Evolutionary conservation across 2,888 invertebrate genomes (phyloP).

Genomic region (Tetranychus truncatus): DNA sequence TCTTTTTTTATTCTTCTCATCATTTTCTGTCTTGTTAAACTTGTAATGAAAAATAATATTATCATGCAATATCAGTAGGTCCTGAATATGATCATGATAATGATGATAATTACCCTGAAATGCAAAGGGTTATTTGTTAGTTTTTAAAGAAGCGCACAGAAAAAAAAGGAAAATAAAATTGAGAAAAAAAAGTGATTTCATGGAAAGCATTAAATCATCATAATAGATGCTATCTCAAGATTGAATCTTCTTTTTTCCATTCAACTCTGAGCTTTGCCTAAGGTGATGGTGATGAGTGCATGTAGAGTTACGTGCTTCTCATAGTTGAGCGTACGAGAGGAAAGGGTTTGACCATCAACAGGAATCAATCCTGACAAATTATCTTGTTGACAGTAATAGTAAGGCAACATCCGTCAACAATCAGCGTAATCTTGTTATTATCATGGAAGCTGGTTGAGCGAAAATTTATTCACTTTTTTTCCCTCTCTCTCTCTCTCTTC

Average conservation of each 20-base stretch:
- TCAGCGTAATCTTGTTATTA: background rate
- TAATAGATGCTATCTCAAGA: background rate
- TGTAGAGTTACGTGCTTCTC: background rate
- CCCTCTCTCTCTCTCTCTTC: too few species aligned
- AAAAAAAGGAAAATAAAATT: too few species aligned
- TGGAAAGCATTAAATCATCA: background rate
- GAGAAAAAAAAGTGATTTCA: too few species aligned
- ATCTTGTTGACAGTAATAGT: background rate
- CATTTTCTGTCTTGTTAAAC: background rate
- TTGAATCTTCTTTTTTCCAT: too few species aligned
- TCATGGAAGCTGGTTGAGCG: background rate
- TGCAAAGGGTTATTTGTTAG: background rate
- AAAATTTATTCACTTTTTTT: background rate
- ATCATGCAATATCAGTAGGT: background rate
- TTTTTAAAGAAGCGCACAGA: background rate
- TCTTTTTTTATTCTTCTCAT: background rate
- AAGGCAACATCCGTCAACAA: conserved; percentile 1
- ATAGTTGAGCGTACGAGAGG: background rate
- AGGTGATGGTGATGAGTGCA: too few species aligned
- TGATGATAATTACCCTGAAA: background rate
- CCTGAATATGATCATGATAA: background rate
- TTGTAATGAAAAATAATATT: too few species aligned
- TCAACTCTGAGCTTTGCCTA: too few species aligned
- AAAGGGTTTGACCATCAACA: background rate
- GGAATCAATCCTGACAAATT: background rate